Evolutionary conservation across 2,888 invertebrate species (phyloP).

Genomic region (Yponomeuta sedellus): DNA sequence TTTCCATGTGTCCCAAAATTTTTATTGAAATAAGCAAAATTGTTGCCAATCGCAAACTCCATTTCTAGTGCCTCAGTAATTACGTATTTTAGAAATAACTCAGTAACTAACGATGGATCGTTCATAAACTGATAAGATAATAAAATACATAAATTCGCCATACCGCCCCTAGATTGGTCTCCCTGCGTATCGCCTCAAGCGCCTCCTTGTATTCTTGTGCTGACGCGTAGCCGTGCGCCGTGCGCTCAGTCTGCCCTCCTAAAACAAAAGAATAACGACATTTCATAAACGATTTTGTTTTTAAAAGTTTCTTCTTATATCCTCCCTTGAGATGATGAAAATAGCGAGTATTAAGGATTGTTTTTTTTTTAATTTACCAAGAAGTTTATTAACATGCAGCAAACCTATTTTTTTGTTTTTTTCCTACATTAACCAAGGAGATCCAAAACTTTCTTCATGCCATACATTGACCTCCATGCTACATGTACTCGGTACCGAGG

Average conservation of each 20-base stretch:
- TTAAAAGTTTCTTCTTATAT: neutral
- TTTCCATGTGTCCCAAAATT: too few relatives aligned
- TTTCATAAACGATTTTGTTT: too few relatives aligned
- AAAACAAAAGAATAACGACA: conserved; percentile 28
- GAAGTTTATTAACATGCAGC: neutral
- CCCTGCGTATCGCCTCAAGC: conserved; percentile 56
- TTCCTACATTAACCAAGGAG: neutral
- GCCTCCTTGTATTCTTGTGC: conserved; percentile 67
- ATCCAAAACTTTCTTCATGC: neutral
- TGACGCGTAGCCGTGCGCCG: conserved; percentile 53
- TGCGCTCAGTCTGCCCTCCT: conserved; percentile 57
- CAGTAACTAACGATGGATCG: too few relatives aligned
- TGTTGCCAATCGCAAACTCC: too few relatives aligned
- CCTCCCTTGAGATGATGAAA: neutral
- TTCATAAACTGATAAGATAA: too few relatives aligned
- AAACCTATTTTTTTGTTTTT: neutral
- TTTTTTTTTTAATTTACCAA: neutral
- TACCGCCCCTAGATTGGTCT: conserved; percentile 54
- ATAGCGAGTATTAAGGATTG: too few relatives aligned
- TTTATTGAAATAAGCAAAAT: too few relatives aligned
- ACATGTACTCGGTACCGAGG: too few relatives aligned
- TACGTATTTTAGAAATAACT: too few relatives aligned
- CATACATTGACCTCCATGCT: neutral
- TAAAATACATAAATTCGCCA: conserved; percentile 28
- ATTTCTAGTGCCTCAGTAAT: too few relatives aligned